Evolutionary conservation across 2,797 vertebrate genomes (phyloP).

Genomic region (Phoeniculus purpureus): DNA sequence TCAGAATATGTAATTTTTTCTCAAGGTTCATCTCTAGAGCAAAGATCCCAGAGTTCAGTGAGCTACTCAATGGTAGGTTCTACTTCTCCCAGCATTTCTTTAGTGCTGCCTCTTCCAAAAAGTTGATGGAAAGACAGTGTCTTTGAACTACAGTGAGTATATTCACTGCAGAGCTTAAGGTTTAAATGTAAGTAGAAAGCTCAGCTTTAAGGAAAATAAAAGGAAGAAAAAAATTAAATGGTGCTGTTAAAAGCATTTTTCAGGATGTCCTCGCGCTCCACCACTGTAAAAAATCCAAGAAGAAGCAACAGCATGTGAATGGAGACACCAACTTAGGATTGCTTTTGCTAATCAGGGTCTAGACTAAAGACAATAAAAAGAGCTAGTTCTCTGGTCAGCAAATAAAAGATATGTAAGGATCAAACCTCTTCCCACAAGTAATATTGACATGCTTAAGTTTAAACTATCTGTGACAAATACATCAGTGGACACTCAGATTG

Average conservation of each 20-base stretch:
- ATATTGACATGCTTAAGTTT: background rate
- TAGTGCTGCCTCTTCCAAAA: background rate
- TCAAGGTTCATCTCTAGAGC: constrained; percentile 60
- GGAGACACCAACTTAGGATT: background rate
- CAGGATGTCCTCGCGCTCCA: background rate
- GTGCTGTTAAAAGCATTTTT: background rate
- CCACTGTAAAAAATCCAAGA: background rate
- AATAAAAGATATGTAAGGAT: background rate
- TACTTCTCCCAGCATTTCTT: constrained; percentile 7
- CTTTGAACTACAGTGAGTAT: background rate
- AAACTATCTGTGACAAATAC: background rate
- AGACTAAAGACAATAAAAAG: background rate
- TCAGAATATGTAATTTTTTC: constrained; percentile 43
- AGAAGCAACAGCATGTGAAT: background rate
- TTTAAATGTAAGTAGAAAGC: background rate
- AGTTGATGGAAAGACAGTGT: background rate
- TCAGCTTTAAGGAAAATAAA: background rate
- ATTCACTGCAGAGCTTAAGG: background rate
- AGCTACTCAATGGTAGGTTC: background rate
- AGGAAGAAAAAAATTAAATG: background rate
- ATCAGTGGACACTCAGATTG: background rate
- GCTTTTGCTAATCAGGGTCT: background rate
- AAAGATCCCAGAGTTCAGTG: constrained; percentile 57
- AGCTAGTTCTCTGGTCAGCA: background rate
- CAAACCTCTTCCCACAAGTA: background rate